Conservation (phyloP, 2,888 invertebrate species). For the Drosophila mimetica region DNA sequence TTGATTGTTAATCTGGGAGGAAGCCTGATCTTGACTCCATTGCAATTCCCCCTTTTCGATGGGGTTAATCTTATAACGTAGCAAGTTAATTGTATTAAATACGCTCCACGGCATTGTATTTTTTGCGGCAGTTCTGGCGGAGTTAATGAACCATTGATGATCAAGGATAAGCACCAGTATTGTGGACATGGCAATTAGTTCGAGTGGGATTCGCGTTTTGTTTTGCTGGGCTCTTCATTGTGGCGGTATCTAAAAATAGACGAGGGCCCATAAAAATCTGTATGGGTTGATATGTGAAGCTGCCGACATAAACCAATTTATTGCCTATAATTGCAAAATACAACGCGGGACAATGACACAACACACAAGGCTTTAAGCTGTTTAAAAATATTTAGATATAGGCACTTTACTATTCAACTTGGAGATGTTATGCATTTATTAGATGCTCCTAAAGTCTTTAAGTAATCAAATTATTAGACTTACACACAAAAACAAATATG, state of each 20-base stretch:
- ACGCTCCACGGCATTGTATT: slow-evolving; percentile 66
- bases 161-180: slow-evolving; percentile 71
- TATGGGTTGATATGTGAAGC: slow-evolving; percentile 27
- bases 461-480: too few species aligned
- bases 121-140: slow-evolving; percentile 51
- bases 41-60: slow-evolving; percentile 10
- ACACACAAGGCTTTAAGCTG: background rate
- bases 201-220: slow-evolving; percentile 43
- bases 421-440: too few species aligned
- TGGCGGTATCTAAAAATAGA: slow-evolving; percentile 76
- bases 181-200: slow-evolving; percentile 74
- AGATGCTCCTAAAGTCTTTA: too few species aligned
- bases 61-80: slow-evolving; percentile 78
- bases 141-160: slow-evolving; percentile 82
- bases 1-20: slow-evolving; percentile 82
- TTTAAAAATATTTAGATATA: too few species aligned
- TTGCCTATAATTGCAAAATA: slow-evolving; percentile 39
- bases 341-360: background rate
- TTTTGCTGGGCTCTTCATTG: slow-evolving; percentile 49
- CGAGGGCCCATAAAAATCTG: slow-evolving; percentile 40
- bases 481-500: too few species aligned
- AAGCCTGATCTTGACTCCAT: slow-evolving; percentile 58
- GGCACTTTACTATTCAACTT: too few species aligned
- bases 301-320: slow-evolving; percentile 35
- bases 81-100: slow-evolving; percentile 79